Percentiles rank a stretch among this genome's conserved stretches.
phyloP scores from a whole-genome alignment of 2,797 vertebrate genomes.

The Melanotaenia parkinsoni region DNA sequence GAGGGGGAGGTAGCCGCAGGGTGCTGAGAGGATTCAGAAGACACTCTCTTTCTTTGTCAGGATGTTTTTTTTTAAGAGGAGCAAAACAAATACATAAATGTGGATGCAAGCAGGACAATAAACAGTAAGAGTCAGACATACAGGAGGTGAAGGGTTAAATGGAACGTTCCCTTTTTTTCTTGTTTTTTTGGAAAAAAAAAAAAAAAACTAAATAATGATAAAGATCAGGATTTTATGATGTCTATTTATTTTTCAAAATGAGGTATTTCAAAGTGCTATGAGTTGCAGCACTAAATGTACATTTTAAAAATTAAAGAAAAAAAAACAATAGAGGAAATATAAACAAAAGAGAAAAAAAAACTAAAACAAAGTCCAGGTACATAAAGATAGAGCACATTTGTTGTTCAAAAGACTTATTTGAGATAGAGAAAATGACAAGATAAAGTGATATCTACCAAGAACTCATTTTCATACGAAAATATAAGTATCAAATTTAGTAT shows the following conservation, averaged over 20 bases:
- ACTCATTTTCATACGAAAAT: slow-evolving; percentile 99
- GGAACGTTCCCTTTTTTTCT: neutral
- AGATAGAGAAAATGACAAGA: slow-evolving; percentile 88
- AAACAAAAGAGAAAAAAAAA: slow-evolving; percentile 85
- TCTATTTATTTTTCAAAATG: slow-evolving; percentile 99
- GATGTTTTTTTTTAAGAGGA: slow-evolving; percentile 47
- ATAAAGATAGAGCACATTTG: slow-evolving; percentile 93
- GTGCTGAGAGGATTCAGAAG: slow-evolving; percentile 74
- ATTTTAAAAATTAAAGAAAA: slow-evolving; percentile 84
- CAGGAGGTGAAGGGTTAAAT: neutral
- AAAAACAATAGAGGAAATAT: slow-evolving; percentile 85
- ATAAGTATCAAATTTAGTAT: slow-evolving; percentile 99
- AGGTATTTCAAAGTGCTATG: slow-evolving; percentile 99
- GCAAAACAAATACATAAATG: slow-evolving; percentile 67
- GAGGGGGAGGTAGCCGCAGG: slow-evolving; percentile 72
- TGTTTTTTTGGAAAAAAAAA: neutral
- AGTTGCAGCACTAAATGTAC: slow-evolving; percentile 99
- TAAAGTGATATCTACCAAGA: slow-evolving; percentile 99
- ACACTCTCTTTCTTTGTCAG: slow-evolving; percentile 76
- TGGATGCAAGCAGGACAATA: slow-evolving; percentile 36
- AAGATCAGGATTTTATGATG: slow-evolving; percentile 71
- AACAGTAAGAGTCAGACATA: slow-evolving; percentile 9
- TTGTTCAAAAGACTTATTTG: slow-evolving; percentile 93
- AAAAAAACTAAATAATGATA: slow-evolving; percentile 21
- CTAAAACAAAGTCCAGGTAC: slow-evolving; percentile 87